Evolutionary conservation across 2,797 vertebrate genomes (phyloP).

Genomic region (Coranthus polyacanthus): DNA sequence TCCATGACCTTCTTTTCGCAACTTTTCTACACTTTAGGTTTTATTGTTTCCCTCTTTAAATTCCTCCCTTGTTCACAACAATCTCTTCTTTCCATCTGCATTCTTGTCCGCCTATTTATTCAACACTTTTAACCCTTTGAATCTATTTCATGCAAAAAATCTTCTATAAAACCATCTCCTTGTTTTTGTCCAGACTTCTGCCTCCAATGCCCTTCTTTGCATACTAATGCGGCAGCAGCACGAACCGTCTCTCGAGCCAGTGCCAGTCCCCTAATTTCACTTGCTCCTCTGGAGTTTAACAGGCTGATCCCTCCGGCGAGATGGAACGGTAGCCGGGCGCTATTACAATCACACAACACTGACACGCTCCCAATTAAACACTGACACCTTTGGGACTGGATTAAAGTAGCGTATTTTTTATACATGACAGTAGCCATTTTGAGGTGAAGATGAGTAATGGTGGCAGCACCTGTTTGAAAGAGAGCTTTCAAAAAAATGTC

Average conservation of each 20-base stretch:
- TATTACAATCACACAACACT: constrained; percentile 53
- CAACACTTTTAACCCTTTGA: constrained; percentile 25
- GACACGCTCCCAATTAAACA: constrained; percentile 63
- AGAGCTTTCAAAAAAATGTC: background rate
- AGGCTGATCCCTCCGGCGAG: constrained; percentile 42
- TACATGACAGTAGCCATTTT: constrained; percentile 22
- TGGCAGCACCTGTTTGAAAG: constrained; percentile 2
- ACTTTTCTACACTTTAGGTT: constrained; percentile 16
- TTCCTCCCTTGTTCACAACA: constrained; percentile 13
- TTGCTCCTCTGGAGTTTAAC: constrained; percentile 51
- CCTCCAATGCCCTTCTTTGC: constrained; percentile 20
- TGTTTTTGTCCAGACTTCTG: constrained; percentile 27
- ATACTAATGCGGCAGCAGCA: constrained; percentile 42
- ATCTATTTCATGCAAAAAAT: background rate
- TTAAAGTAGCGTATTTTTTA: constrained; percentile 25
- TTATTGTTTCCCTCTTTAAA: constrained; percentile 1
- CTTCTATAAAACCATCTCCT: constrained; percentile 18
- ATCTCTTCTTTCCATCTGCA: constrained; percentile 3
- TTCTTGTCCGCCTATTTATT: constrained; percentile 10
- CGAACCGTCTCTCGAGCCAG: constrained; percentile 20
- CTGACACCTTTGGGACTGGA: constrained; percentile 8
- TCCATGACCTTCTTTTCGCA: background rate
- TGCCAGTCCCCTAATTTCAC: constrained; percentile 41
- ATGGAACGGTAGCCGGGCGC: constrained; percentile 14
- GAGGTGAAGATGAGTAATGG: constrained; percentile 23